Conservation (phyloP, 2,888 invertebrate species). For the Acrobasis suavella region DNA sequence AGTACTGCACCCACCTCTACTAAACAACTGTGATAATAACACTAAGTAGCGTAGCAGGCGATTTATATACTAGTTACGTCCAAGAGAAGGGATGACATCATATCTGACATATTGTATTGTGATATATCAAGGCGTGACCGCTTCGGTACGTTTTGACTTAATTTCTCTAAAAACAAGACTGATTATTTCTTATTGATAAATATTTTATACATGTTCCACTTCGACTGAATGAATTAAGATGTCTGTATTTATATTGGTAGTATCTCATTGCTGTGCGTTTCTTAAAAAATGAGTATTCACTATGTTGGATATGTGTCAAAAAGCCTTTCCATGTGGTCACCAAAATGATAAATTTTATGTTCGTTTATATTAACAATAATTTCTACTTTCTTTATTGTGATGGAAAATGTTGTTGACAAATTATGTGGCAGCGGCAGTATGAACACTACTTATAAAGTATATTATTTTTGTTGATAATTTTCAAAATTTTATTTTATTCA, state of each 20-base stretch:
- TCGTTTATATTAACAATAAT: constrained; percentile 66
- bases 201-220: constrained; percentile 81
- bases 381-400: constrained; percentile 73
- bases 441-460: constrained; percentile 64
- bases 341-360: constrained; percentile 67
- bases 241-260: constrained; percentile 79
- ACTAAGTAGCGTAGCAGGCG: constrained; percentile 83
- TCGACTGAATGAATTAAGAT: constrained; percentile 80
- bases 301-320: constrained; percentile 83
- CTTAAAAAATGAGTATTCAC: constrained; percentile 72
- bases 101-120: constrained; percentile 83
- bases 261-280: constrained; percentile 68
- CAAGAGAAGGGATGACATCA: constrained; percentile 83
- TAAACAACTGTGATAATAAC: constrained; percentile 84
- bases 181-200: constrained; percentile 83
- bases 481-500: constrained; percentile 79
- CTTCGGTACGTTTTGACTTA: constrained; percentile 66
- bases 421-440: constrained; percentile 76
- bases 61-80: constrained; percentile 82
- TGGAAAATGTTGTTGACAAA: constrained; percentile 80
- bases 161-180: constrained; percentile 84
- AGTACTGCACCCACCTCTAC: constrained; percentile 83
- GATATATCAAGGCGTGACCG: constrained; percentile 70
- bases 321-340: constrained; percentile 80
- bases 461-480: constrained; percentile 78